Evolutionary conservation across 1,140 invertebrate genomes (phyloP).

Genomic region (Heterodera schachtii): DNA sequence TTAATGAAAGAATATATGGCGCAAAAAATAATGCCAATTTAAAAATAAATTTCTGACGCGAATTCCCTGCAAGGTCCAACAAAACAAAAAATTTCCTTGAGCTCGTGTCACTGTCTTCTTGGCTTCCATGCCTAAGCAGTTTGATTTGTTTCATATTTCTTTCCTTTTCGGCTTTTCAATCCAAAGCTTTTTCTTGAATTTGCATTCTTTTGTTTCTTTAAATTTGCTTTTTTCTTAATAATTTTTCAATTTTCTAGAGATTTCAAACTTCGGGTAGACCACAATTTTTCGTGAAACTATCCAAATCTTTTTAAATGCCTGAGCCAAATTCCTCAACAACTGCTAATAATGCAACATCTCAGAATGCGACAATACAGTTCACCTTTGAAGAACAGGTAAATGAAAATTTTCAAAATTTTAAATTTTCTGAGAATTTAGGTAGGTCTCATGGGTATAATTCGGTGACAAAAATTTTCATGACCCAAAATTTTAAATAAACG

Average conservation of each 20-base stretch:
- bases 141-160: background rate
- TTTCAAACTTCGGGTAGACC: background rate
- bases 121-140: background rate
- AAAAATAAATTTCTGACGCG: background rate
- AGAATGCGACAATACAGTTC: slow-evolving; percentile 24
- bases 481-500: too few relatives aligned
- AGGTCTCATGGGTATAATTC: too few relatives aligned
- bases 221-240: background rate
- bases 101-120: background rate
- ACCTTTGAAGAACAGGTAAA: slow-evolving; percentile 51
- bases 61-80: background rate
- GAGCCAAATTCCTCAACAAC: background rate
- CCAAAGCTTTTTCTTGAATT: background rate
- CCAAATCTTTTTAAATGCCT: background rate
- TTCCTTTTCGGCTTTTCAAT: background rate
- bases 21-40: background rate
- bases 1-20: too few relatives aligned
- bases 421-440: too few relatives aligned
- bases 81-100: background rate
- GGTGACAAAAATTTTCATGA: too few relatives aligned
- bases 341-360: background rate
- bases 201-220: background rate
- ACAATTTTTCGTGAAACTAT: background rate
- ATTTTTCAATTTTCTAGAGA: background rate
- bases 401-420: background rate